These are phyloP conservation scores for Hippocampus comes DNA, from an alignment of 2,113 vertebrate genomes.

Conservation along the genomic window DNA sequence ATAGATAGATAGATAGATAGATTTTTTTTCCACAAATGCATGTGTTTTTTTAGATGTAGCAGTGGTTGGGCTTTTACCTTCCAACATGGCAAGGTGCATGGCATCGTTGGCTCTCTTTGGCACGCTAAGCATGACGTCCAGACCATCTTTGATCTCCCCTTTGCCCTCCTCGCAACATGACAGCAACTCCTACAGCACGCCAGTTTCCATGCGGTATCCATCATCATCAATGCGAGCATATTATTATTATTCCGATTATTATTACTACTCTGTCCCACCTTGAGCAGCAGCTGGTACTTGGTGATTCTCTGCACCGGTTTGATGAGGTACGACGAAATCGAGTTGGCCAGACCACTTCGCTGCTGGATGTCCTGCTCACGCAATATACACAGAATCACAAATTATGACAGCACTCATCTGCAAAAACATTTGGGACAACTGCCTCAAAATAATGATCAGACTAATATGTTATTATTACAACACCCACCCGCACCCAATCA, in stretches of 20 bases:
- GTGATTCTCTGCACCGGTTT: conserved; percentile 99
- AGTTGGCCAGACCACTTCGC: conserved; percentile 89
- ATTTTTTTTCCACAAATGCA: neutral
- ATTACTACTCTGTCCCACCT: conserved; percentile 72
- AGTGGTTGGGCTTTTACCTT: conserved; percentile 74
- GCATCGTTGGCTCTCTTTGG: conserved; percentile 97
- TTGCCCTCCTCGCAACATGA: conserved; percentile 98
- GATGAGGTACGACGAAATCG: conserved; percentile 98
- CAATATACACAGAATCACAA: neutral
- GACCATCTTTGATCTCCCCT: conserved; percentile 94
- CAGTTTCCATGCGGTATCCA: neutral
- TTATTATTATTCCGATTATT: neutral
- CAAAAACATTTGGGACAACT: neutral
- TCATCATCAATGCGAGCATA: no score
- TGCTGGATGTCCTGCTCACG: conserved; percentile 89
- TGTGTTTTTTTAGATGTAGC: neutral
- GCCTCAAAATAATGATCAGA: neutral
- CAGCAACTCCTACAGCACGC: conserved; percentile 81
- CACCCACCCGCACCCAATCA: no score
- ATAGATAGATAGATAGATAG: no score
- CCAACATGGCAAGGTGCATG: conserved; percentile 98
- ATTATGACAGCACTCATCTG: neutral
- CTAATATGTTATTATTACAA: neutral
- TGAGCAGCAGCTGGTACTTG: conserved; percentile 95
- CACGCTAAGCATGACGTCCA: conserved; percentile 97